Evolutionary conservation across 37 sponge, comb jelly and placozoan species (phyloP), one percentile per base, ranked within the genome.

Genomic region (Cladorhizidae sp.): DNA sequence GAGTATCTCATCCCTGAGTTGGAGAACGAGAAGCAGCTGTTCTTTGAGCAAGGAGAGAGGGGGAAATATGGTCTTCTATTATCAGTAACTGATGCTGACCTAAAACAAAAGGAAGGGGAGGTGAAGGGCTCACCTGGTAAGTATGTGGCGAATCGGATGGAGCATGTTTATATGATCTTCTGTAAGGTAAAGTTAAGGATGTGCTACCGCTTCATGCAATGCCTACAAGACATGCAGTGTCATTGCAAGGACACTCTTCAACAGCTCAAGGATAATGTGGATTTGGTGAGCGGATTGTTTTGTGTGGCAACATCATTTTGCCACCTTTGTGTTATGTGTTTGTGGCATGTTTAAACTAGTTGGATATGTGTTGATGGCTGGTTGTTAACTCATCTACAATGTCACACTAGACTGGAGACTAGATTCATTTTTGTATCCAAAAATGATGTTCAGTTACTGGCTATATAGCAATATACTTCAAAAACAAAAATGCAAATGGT

Each of bases 1-100:
- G 90, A 90, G 0, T 80, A 81, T 43, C 17, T 90, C 38, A 51
- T 90, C 37, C 90, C 89, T 11, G 37, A 80, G 29, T 80, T 69
- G 1, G 64, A 85, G 33, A 67, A 75, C n/a, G 90, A 80, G 51
- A 69, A 77, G 40, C 87, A 91, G 70, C 80, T 79, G 0, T 54
- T 79, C 26, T 40, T 33, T 6, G 56, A 79, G 69, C n/a, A 83
- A 78, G 67, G 74, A 76, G 36, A 64, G 81, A 42, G 57, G 74
- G 62, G 56, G 59, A 26, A n/a, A 3, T 3, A 36, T 25, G 67
- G 33, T 35, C 45, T 40, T 29, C 58, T 36, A 15, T 23, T 11
- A n/a, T n/a, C n/a, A n/a, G n/a, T n/a, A n/a, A n/a, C 33, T 33
- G 54, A 14, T 25, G 63, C 28, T 42, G 25, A 38, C 20, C 33